Base-by-base conservation (phyloP, 2,113 vertebrate genomes). In the Mellivora capensis region DNA sequence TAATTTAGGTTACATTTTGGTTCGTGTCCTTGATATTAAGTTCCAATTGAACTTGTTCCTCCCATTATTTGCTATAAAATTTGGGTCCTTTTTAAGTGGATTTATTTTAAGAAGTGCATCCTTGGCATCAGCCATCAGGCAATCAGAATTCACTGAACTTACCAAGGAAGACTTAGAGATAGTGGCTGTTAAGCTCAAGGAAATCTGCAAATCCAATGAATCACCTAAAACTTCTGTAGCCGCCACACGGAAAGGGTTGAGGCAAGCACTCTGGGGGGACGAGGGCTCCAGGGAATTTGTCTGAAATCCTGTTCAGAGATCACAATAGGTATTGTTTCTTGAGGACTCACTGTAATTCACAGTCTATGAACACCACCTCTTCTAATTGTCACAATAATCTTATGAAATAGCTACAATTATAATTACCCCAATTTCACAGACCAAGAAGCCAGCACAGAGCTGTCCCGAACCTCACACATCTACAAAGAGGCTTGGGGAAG, bases 11-110 rank as follows among this genome's bases (percentile, higher is more conserved):
- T 39, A 25, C 42, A 72, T 81, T 82, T 93, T 39, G 93, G 20
- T 13, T 72, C 25, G 42, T 77, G n/a, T 77, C 87, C 83, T 85
- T 88, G 20, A n/a, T 44, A 39, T n/a, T 79, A 72, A 79, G 31
- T 87, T 89, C 20, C 69, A 87, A 20, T 76, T 39, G 72, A 61
- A 86, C 18, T 59, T 82, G 18, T 42, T 90, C 21, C 21, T 57
- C 57, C 76, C 62, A 15, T 37, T 49, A 57, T 77, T 62, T 44
- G 25, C 57, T 61, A 10, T 27, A 76, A 52, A 23, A 42, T 74
- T 52, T 62, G 49, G 52, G 74, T 93, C 17, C 25, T 69, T 23
- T 74, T 57, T 59, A 76, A 76, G 71, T 64, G 49, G 37, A 34
- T 76, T 52, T 72, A 29, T 91, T 81, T 84, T 62, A 91, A 84